Conservation (phyloP, 1,140 invertebrate genomes). For the Orussus abietinus region DNA sequence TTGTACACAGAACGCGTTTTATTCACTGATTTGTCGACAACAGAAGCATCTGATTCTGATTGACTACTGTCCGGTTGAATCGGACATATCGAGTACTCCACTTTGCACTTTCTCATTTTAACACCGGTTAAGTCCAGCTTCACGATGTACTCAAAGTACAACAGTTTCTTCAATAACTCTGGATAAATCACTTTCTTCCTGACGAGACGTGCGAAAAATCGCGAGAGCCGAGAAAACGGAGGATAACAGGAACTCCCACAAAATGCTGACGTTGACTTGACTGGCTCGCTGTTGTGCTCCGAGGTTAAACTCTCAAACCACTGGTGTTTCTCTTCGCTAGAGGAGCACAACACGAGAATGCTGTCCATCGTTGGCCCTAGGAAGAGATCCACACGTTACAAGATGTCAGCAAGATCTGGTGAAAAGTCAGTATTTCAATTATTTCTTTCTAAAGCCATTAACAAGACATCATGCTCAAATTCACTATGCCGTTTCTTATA, state of each 20-base stretch:
- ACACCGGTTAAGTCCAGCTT: constrained; percentile 44
- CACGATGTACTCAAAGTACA: constrained; percentile 61
- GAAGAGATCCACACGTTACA: too few relatives aligned
- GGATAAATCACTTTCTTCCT: constrained; percentile 66
- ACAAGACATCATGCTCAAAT: too few relatives aligned
- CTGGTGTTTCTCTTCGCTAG: constrained; percentile 75
- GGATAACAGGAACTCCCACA: constrained; percentile 52
- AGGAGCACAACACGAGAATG: constrained; percentile 81
- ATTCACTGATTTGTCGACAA: not conserved
- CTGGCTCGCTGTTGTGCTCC: constrained; percentile 55
- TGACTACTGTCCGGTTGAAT: constrained; percentile 10
- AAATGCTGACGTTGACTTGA: constrained; percentile 45
- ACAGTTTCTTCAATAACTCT: constrained; percentile 67
- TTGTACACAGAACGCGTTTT: constrained; percentile 23
- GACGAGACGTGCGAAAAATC: constrained; percentile 69
- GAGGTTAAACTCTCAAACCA: constrained; percentile 79
- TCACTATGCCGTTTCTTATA: too few relatives aligned
- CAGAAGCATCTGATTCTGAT: constrained; percentile 12
- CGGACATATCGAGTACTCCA: constrained; percentile 39
- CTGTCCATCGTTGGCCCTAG: constrained; percentile 85
- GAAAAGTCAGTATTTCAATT: not conserved
- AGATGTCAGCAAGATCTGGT: not conserved
- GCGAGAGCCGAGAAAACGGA: constrained; percentile 60
- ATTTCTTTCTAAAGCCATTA: not conserved
- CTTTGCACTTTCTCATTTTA: constrained; percentile 40